Base-by-base conservation (phyloP, 2,113 vertebrate species). In the Tragelaphus scriptus region DNA sequence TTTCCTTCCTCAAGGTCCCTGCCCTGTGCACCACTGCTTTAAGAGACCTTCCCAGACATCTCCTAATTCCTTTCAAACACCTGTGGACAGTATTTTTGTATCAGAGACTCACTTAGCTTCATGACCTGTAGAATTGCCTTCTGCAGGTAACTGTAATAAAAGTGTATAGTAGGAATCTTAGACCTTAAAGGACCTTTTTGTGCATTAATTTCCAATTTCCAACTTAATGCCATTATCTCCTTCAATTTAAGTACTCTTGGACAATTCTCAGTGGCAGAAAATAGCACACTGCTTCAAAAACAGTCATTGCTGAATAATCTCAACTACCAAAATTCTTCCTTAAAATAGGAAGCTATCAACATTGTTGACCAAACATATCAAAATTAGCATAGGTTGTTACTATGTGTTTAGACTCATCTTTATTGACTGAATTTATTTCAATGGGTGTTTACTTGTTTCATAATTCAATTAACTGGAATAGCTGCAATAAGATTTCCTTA, bases 1-100 rank as follows among this genome's bases (percentile, higher is more conserved):
- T 71, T 85, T 92, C 4, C 5, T 30, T 28, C 14, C 14, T 96
- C 36, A 53, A 53, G 32, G 63, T 85, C 21, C 47, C 65, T 93
- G 10, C 28, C 32, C n/a, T 32, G 4, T 4, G 2, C 2, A 1
- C 25, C 28, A 11, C 2, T 32, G 0, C 6, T 68, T 30, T 26
- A 40, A 58, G 53, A 86, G 5, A 82, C 9, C 28, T 49, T 40
- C 17, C 1, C 30, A 82, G 55, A 79, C 16, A 16, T 28, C 8
- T 85, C 44, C 0, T 3, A 6, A 7, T 68, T 11, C 6, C 6
- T 87, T 94, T n/a, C 23, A 44, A 25, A 28, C 0, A 25, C 11
- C 9, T 32, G 12, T 6, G 16, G 21, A 28, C 6, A 23, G 26
- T 16, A 5, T n/a, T 85, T 47, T 28, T 26, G 1, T 23, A 6